Evolutionary conservation across 2,797 vertebrate species (phyloP), one percentile per base, ranked within the genome.

Genomic region (Arrhamphus sclerolepis): DNA sequence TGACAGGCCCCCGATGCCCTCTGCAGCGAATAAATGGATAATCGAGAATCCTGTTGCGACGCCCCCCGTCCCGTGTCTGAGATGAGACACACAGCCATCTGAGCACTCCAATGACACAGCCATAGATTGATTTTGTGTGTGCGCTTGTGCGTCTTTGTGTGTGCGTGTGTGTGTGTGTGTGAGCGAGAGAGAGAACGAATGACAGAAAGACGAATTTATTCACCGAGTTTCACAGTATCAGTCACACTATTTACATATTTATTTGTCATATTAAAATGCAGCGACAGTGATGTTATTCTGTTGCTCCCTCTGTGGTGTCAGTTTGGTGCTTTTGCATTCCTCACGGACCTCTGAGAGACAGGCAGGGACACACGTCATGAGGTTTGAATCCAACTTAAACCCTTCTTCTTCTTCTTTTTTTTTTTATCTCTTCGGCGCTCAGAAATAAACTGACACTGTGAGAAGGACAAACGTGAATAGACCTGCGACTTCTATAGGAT

Each of bases 1-100:
- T 89, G 88, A 87, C 87, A 79, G 84, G 83, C 66, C 77, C 75
- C 78, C 76, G 77, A 90, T 86, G 87, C 73, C 84, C 85, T 83
- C 78, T 85, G 85, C 84, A 72, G 85, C 54, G 54, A 88, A 82
- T 84, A 84, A 87, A 84, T 85, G 83, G 86, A 87, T 88, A 87
- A 90, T 89, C 55, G 76, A 85, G 72, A 83, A 86, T 82, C 84
- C 85, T 81, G 87, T 82, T 79, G 83, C 70, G 84, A 77, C 58
- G 63, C 74, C 70, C 72, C 65, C 78, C 69, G 13, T 68, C 81
- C 82, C 65, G 64, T 49, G 67, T 78, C 81, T 78, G 77, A 83
- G 81, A 82, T 72, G 85, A 88, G 82, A 83, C 82, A 70, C 77
- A 44, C n/a, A 69, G 77, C 75, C 79, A 79, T 86, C 82, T 83